These are phyloP conservation scores for Callyntrura sp. DNA, from an alignment of 2,888 invertebrate species.

Conservation along the genomic window DNA sequence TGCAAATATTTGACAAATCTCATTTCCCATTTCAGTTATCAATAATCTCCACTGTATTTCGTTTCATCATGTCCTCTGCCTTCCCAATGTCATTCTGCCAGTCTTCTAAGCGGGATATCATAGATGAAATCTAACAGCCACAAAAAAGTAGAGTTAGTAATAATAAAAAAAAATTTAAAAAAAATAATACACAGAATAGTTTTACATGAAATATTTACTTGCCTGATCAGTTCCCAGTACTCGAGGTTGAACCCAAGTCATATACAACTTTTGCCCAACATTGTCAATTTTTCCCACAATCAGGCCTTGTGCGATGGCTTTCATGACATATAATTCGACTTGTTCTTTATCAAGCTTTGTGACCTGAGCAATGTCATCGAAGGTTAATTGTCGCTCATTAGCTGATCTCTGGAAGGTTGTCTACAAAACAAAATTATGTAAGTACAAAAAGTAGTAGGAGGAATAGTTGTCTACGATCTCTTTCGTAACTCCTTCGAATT, in stretches of 20 bases:
- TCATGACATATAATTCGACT: slow-evolving; percentile 99
- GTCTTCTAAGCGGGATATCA: slow-evolving; percentile 90
- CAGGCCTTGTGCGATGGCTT: slow-evolving; percentile 97
- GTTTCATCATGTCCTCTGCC: slow-evolving; percentile 91
- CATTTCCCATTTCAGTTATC: slow-evolving; percentile 85
- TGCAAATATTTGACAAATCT: too few relatives aligned
- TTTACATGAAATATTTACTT: slow-evolving; percentile 86
- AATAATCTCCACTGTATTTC: slow-evolving; percentile 91
- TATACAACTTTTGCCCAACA: slow-evolving; percentile 90
- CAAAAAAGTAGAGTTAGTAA: background rate
- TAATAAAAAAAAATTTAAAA: too few relatives aligned
- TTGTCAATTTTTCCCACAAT: slow-evolving; percentile 98
- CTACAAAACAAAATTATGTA: slow-evolving; percentile 10
- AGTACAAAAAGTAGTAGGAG: too few relatives aligned
- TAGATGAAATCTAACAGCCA: slow-evolving; percentile 88
- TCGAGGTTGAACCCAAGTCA: slow-evolving; percentile 95
- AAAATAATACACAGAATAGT: too few relatives aligned
- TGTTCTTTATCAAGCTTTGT: slow-evolving; percentile 93
- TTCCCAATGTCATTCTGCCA: slow-evolving; percentile 91
- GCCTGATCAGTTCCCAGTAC: slow-evolving; percentile 90
- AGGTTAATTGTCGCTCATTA: slow-evolving; percentile 93
- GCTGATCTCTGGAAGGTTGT: slow-evolving; percentile 90
- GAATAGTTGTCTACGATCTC: too few relatives aligned
- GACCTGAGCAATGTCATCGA: slow-evolving; percentile 95
- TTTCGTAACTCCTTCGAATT: background rate